These are phyloP conservation scores for Prunella himalayana DNA, from an alignment of 2,113 vertebrate genomes.

Conservation along the genomic window DNA sequence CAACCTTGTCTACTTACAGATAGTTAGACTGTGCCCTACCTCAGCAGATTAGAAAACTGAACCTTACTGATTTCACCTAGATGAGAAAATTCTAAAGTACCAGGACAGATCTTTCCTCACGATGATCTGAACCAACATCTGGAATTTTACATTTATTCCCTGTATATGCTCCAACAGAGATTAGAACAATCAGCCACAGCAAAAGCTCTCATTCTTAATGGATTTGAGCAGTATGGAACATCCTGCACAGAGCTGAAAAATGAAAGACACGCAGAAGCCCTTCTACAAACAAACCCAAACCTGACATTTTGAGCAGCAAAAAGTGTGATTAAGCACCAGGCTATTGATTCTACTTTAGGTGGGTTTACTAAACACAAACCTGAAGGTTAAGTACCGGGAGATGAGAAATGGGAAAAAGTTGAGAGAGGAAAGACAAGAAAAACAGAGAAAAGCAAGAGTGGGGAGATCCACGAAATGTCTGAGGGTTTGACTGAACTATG, in stretches of 20 bases:
- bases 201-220: not conserved
- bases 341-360: slow-evolving; percentile 40
- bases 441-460: not conserved
- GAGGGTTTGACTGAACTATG: not conserved
- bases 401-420: not conserved
- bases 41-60: not conserved
- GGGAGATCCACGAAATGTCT: not conserved
- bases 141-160: not conserved
- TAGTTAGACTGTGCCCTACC: not conserved
- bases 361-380: slow-evolving; percentile 46
- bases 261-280: slow-evolving; percentile 22
- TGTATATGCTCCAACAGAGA: not conserved
- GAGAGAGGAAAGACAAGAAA: not conserved
- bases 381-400: slow-evolving; percentile 34
- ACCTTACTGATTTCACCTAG: not conserved
- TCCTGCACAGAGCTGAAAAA: not conserved
- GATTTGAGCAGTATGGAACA: not conserved
- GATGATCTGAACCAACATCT: not conserved
- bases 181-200: not conserved
- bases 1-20: not conserved
- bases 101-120: not conserved
- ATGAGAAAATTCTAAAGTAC: not conserved
- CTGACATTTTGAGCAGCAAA: slow-evolving; percentile 54
- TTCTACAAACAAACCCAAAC: slow-evolving; percentile 57
- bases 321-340: slow-evolving; percentile 33